Conservation (phyloP, 2,797 vertebrate genomes). For the Chrosomus eos region DNA sequence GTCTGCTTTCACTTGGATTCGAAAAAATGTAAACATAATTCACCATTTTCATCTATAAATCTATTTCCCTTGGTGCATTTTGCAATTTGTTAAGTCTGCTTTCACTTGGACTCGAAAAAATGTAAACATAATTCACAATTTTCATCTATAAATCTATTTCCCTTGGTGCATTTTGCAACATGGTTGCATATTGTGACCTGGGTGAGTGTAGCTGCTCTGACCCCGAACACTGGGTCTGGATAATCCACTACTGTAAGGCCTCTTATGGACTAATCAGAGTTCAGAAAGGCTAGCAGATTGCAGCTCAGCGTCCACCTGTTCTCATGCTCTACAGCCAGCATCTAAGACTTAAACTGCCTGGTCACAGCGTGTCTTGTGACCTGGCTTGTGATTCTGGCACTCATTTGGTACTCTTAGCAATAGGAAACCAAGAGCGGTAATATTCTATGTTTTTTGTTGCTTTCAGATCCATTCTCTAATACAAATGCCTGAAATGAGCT, state of each 20-base stretch:
- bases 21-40: slow-evolving; percentile 16
- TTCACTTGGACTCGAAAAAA: background rate
- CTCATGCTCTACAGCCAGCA: slow-evolving; percentile 15
- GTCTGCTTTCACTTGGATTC: background rate
- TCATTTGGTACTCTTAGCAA: background rate
- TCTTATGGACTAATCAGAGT: slow-evolving; percentile 49
- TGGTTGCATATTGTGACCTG: slow-evolving; percentile 26
- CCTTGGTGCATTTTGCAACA: slow-evolving; percentile 28
- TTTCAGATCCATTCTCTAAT: slow-evolving; percentile 13
- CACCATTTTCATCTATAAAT: background rate
- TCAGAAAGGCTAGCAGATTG: slow-evolving; percentile 45
- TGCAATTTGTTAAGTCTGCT: slow-evolving; percentile 16
- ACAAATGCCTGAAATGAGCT: slow-evolving; percentile 35
- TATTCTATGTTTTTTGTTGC: background rate
- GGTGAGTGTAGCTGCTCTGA: slow-evolving; percentile 40
- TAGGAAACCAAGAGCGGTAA: background rate
- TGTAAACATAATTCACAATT: slow-evolving; percentile 14
- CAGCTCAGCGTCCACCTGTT: slow-evolving; percentile 24
- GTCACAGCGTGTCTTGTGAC: slow-evolving; percentile 21
- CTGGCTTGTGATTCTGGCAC: background rate
- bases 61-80: slow-evolving; percentile 16
- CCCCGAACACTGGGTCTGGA: slow-evolving; percentile 9
- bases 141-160: slow-evolving; percentile 2
- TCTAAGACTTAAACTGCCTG: slow-evolving; percentile 14
- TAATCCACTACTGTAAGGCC: slow-evolving; percentile 49